Base-by-base conservation (phyloP, 2,888 invertebrate species). In the Drosophila eohydei region DNA sequence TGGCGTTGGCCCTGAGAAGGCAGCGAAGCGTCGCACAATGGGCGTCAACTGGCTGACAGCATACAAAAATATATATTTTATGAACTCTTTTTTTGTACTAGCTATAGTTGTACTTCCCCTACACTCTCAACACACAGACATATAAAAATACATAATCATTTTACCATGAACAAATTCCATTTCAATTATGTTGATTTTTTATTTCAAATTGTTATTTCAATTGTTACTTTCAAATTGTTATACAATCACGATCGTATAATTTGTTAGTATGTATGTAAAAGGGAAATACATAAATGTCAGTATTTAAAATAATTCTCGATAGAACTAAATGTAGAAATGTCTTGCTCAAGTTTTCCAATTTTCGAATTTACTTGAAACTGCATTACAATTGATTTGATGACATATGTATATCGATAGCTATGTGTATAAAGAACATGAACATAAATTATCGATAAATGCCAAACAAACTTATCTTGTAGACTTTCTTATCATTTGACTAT, bases 21-120 rank as follows among this genome's bases (percentile, higher is more conserved):
- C 83, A 83, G 32, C 83, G 63, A 77, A 82, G 88, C 88, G 70
- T 70, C 80, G 74, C 77, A 82, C 88, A 70, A 69, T 85, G 85
- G 83, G 82, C 65, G 55, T 76, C 66, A 68, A 61, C 61, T 65
- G 40, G 26, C 44, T 46, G 56, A 62, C 61, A 60, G 57, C 52
- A 41, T 21, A 40, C 48, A 66, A 75, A 63, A 26, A 41, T 11
- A n/a, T 3, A 41, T 14, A 21, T 7, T 41, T 64, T 60, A 43
- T 48, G 16, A 57, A 57, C 44, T 43, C 16, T 40, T 59, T 55
- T 55, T 58, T 28, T 38, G 36, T 59, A 56, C 40, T 48, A 50
- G 21, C n/a, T 41, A 71, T 48, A 71, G 66, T 59, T 73, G 57
- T 72, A 28, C 26, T 56, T 41, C 41, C 32, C 51, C 65, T 46